phyloP scores from a whole-genome alignment of 2,113 vertebrate genomes.

The Xenus cinereus region DNA sequence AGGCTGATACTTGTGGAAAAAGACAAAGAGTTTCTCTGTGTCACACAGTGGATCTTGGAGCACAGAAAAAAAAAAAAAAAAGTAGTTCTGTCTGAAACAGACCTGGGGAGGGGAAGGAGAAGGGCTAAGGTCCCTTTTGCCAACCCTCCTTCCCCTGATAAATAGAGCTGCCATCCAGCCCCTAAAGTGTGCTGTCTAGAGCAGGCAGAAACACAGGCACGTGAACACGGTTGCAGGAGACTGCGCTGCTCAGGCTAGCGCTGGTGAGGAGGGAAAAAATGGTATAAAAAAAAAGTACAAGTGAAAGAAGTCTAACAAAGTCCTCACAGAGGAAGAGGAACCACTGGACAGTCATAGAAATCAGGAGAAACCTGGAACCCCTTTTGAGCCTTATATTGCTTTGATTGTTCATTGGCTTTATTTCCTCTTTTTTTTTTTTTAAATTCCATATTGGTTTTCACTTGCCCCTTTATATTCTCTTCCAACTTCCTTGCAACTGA shows the following conservation, averaged over 20 bases:
- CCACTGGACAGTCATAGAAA: neutral
- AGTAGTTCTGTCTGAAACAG: neutral
- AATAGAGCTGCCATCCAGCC: neutral
- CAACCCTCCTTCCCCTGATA: neutral
- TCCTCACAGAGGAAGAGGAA: neutral
- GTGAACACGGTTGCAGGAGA: neutral
- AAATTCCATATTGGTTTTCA: neutral
- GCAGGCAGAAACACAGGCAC: neutral
- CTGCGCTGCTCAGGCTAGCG: neutral
- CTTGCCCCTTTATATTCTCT: neutral
- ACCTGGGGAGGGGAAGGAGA: neutral
- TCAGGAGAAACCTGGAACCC: neutral
- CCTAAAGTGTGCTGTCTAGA: neutral
- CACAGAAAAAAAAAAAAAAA: neutral
- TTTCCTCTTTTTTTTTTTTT: neutral
- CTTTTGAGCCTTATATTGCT: neutral
- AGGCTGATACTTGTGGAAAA: neutral
- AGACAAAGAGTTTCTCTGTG: neutral
- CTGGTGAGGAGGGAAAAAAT: neutral
- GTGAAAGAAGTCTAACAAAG: neutral
- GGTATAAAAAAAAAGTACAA: neutral
- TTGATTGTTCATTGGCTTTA: neutral
- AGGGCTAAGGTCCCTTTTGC: neutral
- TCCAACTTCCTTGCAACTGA: neutral
- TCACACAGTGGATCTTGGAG: neutral